phyloP scores from a whole-genome alignment of 2,113 vertebrate genomes.

The Sminthopsis crassicaudata region DNA sequence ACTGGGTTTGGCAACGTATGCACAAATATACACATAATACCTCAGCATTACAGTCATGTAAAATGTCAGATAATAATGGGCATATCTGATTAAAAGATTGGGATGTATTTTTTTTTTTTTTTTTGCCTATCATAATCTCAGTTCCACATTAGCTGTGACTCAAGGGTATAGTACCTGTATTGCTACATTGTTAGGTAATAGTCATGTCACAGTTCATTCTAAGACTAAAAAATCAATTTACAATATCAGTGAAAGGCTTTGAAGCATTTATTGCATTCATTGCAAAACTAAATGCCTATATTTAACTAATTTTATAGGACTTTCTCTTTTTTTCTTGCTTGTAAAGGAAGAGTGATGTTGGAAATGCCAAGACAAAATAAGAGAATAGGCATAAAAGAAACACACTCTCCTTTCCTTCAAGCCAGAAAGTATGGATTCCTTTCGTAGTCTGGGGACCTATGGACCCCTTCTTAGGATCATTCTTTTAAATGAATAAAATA shows the following conservation, averaged over 20 bases:
- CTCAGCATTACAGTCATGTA: background rate
- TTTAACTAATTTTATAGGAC: constrained; percentile 61
- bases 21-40: background rate
- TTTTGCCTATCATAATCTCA: constrained; percentile 8
- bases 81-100: background rate
- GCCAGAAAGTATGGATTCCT: background rate
- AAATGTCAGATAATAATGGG: background rate
- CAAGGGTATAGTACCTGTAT: constrained; percentile 23
- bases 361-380: constrained; percentile 18
- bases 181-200: constrained; percentile 50
- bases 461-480: background rate
- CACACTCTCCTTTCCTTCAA: background rate
- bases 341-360: background rate
- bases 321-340: constrained; percentile 42
- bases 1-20: background rate
- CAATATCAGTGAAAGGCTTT: constrained; percentile 71
- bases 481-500: background rate
- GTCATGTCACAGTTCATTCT: constrained; percentile 54
- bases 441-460: background rate
- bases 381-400: constrained; percentile 24
- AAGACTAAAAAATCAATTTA: constrained; percentile 64
- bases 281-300: constrained; percentile 40
- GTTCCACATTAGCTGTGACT: constrained; percentile 38
- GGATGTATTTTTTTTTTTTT: constrained; percentile 18
- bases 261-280: constrained; percentile 51